Base-by-base conservation (phyloP, 2,888 invertebrate species). In the Sussaba pulchella region DNA sequence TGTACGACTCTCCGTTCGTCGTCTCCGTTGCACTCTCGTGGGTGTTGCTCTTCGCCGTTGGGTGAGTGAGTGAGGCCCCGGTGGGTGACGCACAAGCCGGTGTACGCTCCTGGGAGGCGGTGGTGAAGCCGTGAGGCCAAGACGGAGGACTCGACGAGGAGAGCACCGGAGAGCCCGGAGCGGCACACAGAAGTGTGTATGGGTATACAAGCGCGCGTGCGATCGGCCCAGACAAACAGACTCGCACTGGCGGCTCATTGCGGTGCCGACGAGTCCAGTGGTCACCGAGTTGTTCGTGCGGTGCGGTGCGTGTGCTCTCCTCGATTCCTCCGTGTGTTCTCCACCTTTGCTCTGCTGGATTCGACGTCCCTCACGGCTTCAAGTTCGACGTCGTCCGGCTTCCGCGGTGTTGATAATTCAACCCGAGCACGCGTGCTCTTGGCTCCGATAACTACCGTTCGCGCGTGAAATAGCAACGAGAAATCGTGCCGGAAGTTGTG, bases 201-300 rank as follows among this genome's bases (percentile, higher is more conserved):
- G 66, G 72, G 71, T 71, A 63, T 69, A 47, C 73, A 41, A 59
- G 70, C 74, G 63, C 66, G 77, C 77, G 83, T 84, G 84, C 83
- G 87, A 85, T 88, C 87, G 87, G 85, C 82, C 88, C 89, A 88
- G 89, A 88, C 90, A 88, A 88, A 88, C 89, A 88, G 89, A 89
- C 89, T 71, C 87, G 87, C 87, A 87, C 89, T 88, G 88, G 88
- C 86, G 66, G 80, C 72, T 83, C 82, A 88, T 88, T 88, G 88
- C 87, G 85, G 86, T 86, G 86, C 85, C 86, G 85, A 83, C 84
- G 85, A 78, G 78, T 59, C 88, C 84, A 87, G 88, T 87, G 87
- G 87, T 88, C 87, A 87, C 85, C 87, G 82, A 83, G 79, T 81
- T 76, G 76, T 74, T 64, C 67, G 69, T 50, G 43, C 74, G 61